phyloP scores from a whole-genome alignment of 2,888 invertebrate species.

The Aspidiotus rigidus region DNA sequence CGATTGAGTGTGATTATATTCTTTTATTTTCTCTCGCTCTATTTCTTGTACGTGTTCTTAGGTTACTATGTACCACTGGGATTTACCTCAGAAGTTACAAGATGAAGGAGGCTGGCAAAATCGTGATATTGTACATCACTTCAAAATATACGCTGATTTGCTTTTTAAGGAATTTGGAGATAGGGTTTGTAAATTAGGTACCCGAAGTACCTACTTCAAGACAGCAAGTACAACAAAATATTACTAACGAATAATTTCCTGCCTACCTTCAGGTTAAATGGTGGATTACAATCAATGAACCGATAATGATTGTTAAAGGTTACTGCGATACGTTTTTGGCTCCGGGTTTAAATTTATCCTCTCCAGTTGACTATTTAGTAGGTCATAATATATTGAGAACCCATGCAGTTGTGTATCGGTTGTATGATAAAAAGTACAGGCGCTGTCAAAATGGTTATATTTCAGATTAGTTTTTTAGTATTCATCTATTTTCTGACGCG shows the following conservation, averaged over 20 bases:
- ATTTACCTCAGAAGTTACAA: slow-evolving; percentile 48
- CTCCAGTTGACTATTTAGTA: slow-evolving; percentile 55
- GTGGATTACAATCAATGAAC: slow-evolving; percentile 65
- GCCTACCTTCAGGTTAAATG: slow-evolving; percentile 41
- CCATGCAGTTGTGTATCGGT: slow-evolving; percentile 55
- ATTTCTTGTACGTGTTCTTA: slow-evolving; percentile 14
- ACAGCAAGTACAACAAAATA: too few species aligned
- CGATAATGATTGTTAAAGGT: slow-evolving; percentile 40
- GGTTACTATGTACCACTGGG: slow-evolving; percentile 52
- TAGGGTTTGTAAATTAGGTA: neutral
- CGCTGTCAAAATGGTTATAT: slow-evolving; percentile 47
- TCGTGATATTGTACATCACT: slow-evolving; percentile 54
- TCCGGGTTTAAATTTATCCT: slow-evolving; percentile 44
- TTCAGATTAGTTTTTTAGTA: too few species aligned
- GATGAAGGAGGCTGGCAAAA: slow-evolving; percentile 52
- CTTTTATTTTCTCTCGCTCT: too few species aligned
- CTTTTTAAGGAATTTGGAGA: slow-evolving; percentile 47
- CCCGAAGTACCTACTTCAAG: too few species aligned
- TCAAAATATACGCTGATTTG: slow-evolving; percentile 54
- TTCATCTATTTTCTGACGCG: too few species aligned
- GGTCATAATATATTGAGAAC: slow-evolving; percentile 55
- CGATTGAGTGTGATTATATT: too few species aligned
- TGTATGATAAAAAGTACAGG: slow-evolving; percentile 53
- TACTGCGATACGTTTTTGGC: slow-evolving; percentile 38
- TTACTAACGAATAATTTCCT: too few species aligned